Conservation (phyloP, 2,113 vertebrate species). For the Anser cygnoides region DNA sequence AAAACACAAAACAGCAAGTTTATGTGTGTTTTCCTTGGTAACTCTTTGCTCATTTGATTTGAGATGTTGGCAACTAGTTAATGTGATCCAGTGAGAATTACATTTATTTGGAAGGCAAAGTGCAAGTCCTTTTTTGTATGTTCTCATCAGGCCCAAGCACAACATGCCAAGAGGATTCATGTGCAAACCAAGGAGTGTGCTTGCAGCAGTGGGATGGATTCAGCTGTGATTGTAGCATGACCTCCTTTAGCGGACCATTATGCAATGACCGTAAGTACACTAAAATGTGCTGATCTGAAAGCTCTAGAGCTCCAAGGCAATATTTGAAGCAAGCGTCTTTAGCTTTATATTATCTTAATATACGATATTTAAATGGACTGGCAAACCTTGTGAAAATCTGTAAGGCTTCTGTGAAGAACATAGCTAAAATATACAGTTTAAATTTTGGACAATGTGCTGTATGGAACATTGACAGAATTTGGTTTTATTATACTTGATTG, state of each 20-base stretch:
- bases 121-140: conserved; percentile 54
- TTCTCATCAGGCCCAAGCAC: conserved; percentile 91
- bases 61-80: conserved; percentile 80
- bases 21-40: conserved; percentile 16
- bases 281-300: neutral
- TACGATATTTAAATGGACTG: neutral
- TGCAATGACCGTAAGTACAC: conserved; percentile 94
- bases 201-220: conserved; percentile 99
- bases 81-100: conserved; percentile 35
- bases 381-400: neutral
- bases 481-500: neutral
- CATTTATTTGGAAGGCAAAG: conserved; percentile 23
- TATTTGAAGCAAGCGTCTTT: neutral
- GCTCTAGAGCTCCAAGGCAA: neutral
- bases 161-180: conserved; percentile 97
- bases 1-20: conserved; percentile 8
- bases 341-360: neutral
- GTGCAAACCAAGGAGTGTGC: conserved; percentile 97
- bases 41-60: conserved; percentile 54
- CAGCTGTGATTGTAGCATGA: conserved; percentile 98
- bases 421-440: neutral
- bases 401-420: neutral
- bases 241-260: conserved; percentile 91
- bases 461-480: neutral
- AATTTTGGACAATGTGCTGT: neutral